These are phyloP conservation scores for Echinarachnius parma DNA, from an alignment of 53 echinoderm and acorn worm genomes.

Conservation along the genomic window DNA sequence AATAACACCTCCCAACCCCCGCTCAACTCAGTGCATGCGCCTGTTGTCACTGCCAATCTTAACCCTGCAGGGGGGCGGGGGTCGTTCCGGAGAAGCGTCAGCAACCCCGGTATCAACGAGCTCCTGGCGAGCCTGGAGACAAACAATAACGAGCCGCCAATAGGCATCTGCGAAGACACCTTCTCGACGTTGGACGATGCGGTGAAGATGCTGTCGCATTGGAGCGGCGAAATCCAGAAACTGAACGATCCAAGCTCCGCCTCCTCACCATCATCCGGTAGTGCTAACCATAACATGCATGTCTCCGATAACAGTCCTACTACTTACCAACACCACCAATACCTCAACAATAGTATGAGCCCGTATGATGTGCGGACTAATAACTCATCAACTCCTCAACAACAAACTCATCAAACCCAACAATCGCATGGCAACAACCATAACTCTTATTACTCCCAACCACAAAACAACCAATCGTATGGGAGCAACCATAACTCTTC, in stretches of 20 bases:
- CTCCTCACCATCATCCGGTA: conserved; percentile 4
- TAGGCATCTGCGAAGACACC: conserved; percentile 13
- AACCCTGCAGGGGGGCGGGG: neutral
- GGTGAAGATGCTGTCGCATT: conserved; percentile 66
- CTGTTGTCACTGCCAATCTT: neutral
- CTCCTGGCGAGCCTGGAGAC: conserved; percentile 18
- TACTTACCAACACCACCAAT: neutral
- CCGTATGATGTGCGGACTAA: too few relatives aligned
- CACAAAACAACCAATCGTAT: too few relatives aligned
- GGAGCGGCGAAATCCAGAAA: conserved; percentile 50
- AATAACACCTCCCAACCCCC: conserved; percentile 30
- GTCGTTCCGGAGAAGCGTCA: conserved; percentile 23
- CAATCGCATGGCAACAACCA: too few relatives aligned
- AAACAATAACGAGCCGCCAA: conserved; percentile 12
- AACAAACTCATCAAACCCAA: too few relatives aligned
- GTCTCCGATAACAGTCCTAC: conserved; percentile 15
- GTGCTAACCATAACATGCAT: conserved; percentile 60
- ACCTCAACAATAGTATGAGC: neutral
- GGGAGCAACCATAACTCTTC: too few relatives aligned
- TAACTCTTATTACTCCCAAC: too few relatives aligned
- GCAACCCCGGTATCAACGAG: conserved; percentile 39
- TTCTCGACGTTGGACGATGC: conserved; percentile 58
- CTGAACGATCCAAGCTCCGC: conserved; percentile 26
- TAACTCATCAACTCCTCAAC: conserved; percentile 38
- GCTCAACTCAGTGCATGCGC: conserved; percentile 24